These are phyloP conservation scores for Drosophila pseudotakahashii DNA, from an alignment of 2,888 invertebrate genomes.

Conservation along the genomic window DNA sequence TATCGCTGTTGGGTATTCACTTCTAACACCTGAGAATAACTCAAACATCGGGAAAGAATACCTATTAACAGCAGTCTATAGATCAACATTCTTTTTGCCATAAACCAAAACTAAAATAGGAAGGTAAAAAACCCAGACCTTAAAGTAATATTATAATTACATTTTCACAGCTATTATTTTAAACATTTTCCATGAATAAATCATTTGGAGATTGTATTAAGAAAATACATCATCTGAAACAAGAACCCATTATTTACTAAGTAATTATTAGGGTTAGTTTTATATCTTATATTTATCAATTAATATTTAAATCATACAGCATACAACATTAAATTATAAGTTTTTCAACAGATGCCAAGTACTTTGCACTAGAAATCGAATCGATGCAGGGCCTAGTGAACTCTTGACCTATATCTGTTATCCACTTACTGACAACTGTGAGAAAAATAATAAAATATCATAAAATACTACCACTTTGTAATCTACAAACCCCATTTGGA, in stretches of 20 bases:
- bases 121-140: too few species aligned
- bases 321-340: background rate
- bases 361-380: background rate
- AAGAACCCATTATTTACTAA: too few species aligned
- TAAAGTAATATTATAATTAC: background rate
- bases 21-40: background rate
- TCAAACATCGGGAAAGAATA: background rate
- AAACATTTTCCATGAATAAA: too few species aligned
- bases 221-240: too few species aligned
- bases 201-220: too few species aligned
- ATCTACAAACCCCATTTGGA: constrained; percentile 93
- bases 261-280: too few species aligned
- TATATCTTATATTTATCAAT: too few species aligned
- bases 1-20: background rate
- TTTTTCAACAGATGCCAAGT: background rate
- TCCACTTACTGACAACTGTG: constrained; percentile 92
- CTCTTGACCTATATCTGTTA: constrained; percentile 72
- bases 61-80: background rate
- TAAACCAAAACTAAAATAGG: background rate
- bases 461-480: accelerated
- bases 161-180: background rate
- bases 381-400: background rate
- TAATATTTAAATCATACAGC: too few species aligned
- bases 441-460: background rate
- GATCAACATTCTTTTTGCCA: background rate